Evolutionary conservation across 2,113 vertebrate genomes (phyloP).

Genomic region (Carollia perspicillata): DNA sequence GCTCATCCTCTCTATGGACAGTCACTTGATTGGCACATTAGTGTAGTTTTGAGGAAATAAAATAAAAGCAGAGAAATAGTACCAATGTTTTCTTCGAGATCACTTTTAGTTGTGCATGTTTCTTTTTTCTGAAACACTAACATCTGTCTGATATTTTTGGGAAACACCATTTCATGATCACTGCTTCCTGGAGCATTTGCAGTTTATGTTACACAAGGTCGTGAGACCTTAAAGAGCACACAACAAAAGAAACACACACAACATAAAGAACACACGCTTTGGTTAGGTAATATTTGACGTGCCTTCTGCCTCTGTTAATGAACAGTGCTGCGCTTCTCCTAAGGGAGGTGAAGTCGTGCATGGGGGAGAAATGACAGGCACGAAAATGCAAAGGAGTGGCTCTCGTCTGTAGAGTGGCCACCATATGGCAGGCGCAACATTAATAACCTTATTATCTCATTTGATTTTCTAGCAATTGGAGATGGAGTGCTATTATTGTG

Average conservation of each 20-base stretch:
- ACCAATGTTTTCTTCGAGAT: neutral
- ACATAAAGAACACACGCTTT: neutral
- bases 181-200: neutral
- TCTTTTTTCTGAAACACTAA: neutral
- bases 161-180: neutral
- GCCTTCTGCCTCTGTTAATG: neutral
- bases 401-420: neutral
- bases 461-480: neutral
- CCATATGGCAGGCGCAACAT: neutral
- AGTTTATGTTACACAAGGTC: neutral
- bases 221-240: neutral
- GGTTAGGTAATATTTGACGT: neutral
- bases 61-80: neutral
- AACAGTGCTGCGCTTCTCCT: neutral
- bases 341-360: neutral
- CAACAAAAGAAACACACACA: neutral
- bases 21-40: neutral
- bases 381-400: neutral
- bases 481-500: neutral
- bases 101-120: neutral
- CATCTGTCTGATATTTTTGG: neutral
- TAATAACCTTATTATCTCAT: neutral
- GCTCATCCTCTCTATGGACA: neutral
- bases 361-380: neutral
- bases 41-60: conserved; percentile 10